Base-by-base conservation (phyloP, 35 echinoderm and acorn worm genomes). In the Heliocidaris erythrogramma region DNA sequence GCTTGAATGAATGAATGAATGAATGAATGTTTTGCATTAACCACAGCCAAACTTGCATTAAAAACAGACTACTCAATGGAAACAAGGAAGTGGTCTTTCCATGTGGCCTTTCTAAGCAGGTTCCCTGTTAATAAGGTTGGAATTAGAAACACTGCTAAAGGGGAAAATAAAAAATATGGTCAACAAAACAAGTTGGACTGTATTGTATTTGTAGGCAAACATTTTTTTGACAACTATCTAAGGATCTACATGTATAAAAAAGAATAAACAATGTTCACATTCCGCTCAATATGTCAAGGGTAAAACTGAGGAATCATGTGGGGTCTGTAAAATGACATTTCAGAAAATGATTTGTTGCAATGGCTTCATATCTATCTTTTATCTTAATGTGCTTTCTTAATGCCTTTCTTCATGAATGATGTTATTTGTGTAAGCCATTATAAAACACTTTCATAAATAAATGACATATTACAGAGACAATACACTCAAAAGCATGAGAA, bases 391-490 rank as follows among this genome's bases (percentile, higher is more conserved):
- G 65, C 27, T n/a, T 78, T 78, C 8, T 21, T 0, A 78, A 78
- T 78, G 65, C 65, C 5, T 29, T 78, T 21, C 52, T 21, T 29
- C 65, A 56, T 78, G 65, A n/a, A 78, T 78, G 65, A 27, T 78
- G 21, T n/a, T 78, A 78, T 78, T 78, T 27, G 65, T 78, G 65
- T 4, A 78, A n/a, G 65, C 65, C 65, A 78, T 78, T n/a, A 78
- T 78, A 78, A n/a, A 78, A 78, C 65, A 78, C 21, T 78, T 78
- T n/a, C n/a, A 78, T 78, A n/a, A n/a, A n/a, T n/a, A n/a, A n/a
- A n/a, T n/a, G 21, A 78, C 65, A 78, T 27, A 27, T 78, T 78
- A 78, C n/a, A 78, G 65, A 78, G 21, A 78, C 0, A 29, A 78
- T 78, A 78, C 2, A n/a, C 21, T 78, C 3, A 27, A n/a, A n/a